A percentile compares a stretch with the other conserved stretches of the same genome.
Evolutionary conservation across 2,113 vertebrate species (phyloP).

Genomic region (Oriolus oriolus): DNA sequence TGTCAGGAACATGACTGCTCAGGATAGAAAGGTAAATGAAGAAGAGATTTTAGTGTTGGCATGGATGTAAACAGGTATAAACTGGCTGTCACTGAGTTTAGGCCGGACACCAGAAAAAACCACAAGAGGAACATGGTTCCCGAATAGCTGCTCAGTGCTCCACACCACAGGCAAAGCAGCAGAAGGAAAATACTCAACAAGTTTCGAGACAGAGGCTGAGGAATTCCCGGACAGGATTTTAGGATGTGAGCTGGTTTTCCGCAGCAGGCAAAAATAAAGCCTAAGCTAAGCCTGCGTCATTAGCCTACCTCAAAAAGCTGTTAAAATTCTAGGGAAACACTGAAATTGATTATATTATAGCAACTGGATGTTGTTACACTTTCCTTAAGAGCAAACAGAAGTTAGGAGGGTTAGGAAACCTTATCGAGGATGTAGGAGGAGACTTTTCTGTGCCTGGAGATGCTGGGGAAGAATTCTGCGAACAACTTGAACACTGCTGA

Average conservation of each 20-base stretch:
- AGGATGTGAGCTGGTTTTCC: neutral
- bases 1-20: neutral
- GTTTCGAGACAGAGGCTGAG: neutral
- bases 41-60: neutral
- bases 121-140: neutral
- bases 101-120: neutral
- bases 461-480: neutral
- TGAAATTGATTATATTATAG: neutral
- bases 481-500: slow-evolving; percentile 45
- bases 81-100: neutral
- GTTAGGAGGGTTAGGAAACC: neutral
- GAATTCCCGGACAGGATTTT: neutral
- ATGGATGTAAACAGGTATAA: neutral
- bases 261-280: neutral
- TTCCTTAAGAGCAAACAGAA: neutral
- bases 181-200: neutral
- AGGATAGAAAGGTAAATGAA: neutral
- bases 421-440: neutral
- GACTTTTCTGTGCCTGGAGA: neutral
- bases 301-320: neutral
- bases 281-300: neutral
- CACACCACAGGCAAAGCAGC: neutral
- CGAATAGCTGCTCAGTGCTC: neutral
- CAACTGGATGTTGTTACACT: neutral
- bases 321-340: neutral